A percentile compares a stretch with the other conserved stretches of the same genome.
phyloP scores from a whole-genome alignment of 2,797 vertebrate species.

The Acestrorhynchus altus region DNA sequence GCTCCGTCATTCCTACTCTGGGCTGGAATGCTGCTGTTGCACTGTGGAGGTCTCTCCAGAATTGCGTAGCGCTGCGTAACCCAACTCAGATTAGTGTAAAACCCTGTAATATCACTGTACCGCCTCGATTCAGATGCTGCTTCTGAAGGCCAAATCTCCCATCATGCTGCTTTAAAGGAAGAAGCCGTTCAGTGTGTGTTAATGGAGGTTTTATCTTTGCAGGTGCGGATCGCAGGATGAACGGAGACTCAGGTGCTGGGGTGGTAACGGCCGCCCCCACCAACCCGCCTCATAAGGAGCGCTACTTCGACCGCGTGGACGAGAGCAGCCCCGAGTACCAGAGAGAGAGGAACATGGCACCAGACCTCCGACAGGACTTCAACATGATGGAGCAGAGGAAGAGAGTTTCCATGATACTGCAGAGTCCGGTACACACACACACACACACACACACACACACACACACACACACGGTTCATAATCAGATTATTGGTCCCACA shows the following conservation, averaged over 20 bases:
- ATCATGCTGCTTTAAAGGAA: too few species aligned
- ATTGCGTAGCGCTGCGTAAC: too few species aligned
- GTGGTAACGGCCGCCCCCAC: constrained; percentile 97
- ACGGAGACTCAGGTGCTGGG: constrained; percentile 91
- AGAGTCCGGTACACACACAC: constrained; percentile 88
- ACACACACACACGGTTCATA: constrained; percentile 16
- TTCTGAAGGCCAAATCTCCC: too few species aligned
- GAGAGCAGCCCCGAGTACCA: constrained; percentile 96
- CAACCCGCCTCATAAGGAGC: constrained; percentile 95
- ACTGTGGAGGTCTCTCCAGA: too few species aligned
- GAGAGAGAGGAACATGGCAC: constrained; percentile 97
- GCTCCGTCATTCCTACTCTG: too few species aligned
- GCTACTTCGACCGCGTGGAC: constrained; percentile 96
- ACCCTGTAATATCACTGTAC: too few species aligned
- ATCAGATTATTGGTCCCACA: too few species aligned
- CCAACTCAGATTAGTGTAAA: too few species aligned
- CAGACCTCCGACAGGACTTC: constrained; percentile 97
- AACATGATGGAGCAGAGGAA: constrained; percentile 99
- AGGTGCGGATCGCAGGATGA: constrained; percentile 81
- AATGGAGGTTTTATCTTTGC: neutral
- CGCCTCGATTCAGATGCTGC: too few species aligned
- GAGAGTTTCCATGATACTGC: constrained; percentile 98
- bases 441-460: constrained; percentile 8
- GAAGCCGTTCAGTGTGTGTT: too few species aligned
- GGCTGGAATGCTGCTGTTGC: too few species aligned